phyloP scores from a whole-genome alignment of 2,888 invertebrate species.

The Papilio demoleus region DNA sequence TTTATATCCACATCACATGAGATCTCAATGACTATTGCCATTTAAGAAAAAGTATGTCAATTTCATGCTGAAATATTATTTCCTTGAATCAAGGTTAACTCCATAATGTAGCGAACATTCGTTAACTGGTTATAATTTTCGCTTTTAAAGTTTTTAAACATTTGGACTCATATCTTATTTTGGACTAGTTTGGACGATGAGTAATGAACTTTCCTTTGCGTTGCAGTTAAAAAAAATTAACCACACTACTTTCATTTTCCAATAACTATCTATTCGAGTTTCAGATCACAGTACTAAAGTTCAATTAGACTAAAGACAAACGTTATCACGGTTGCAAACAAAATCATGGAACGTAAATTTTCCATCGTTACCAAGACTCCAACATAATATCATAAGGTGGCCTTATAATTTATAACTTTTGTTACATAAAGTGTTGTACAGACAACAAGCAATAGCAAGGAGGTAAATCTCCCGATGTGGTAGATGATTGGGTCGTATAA shows the following conservation, averaged over 20 bases:
- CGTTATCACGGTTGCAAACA: conserved; percentile 18
- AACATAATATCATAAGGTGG: conserved; percentile 24
- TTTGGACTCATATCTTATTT: not conserved
- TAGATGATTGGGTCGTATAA: conserved; percentile 71
- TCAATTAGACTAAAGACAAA: conserved; percentile 16
- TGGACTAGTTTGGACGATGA: not conserved
- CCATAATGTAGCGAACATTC: conserved; percentile 21
- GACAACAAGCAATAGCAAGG: conserved; percentile 51
- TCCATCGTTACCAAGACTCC: conserved; percentile 9
- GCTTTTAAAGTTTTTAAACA: not conserved
- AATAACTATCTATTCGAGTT: not conserved
- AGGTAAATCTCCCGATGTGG: conserved; percentile 62
- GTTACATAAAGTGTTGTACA: conserved; percentile 47
- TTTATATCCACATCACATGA: conserved; percentile 28
- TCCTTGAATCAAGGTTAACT: conserved; percentile 39
- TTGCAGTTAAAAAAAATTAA: not conserved
- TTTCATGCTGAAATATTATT: conserved; percentile 39
- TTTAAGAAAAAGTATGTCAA: conserved; percentile 40
- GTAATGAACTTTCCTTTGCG: not conserved
- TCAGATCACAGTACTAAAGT: not conserved
- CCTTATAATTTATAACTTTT: conserved; percentile 28
- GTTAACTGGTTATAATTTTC: conserved; percentile 5
- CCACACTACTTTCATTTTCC: not conserved
- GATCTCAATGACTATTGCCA: conserved; percentile 37
- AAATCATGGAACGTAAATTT: conserved; percentile 2